These are phyloP conservation scores for Xanthia icteritia DNA, from an alignment of 2,888 invertebrate genomes.

Conservation along the genomic window DNA sequence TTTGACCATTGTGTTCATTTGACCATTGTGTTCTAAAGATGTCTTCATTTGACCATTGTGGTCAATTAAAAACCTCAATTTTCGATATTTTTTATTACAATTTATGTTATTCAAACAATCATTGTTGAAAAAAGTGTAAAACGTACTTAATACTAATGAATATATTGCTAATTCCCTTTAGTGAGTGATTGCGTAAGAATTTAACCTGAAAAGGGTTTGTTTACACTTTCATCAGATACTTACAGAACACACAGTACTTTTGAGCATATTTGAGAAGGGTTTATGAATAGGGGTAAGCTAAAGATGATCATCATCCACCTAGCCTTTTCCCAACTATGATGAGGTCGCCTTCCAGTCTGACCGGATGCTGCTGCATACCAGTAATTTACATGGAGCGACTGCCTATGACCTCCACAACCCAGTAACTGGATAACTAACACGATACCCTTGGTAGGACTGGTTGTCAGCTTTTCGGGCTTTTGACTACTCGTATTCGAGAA, in stretches of 20 bases:
- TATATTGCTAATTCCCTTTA: background rate
- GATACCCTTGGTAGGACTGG: background rate
- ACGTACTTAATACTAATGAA: background rate
- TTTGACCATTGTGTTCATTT: background rate
- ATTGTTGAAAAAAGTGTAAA: background rate
- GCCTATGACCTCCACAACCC: background rate
- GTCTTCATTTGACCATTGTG: background rate
- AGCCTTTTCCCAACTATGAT: background rate
- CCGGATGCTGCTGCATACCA: background rate
- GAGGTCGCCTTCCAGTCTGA: background rate
- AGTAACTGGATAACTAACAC: background rate
- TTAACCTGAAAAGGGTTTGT: background rate
- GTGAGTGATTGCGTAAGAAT: background rate
- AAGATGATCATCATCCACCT: background rate
- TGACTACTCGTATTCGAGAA: background rate
- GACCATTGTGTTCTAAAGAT: no score
- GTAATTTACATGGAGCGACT: background rate
- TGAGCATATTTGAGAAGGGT: background rate
- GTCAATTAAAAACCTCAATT: background rate
- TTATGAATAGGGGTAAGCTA: background rate
- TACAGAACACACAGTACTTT: background rate
- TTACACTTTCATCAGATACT: background rate
- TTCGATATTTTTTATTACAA: background rate
- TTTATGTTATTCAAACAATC: background rate
- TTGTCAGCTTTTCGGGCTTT: background rate